Evolutionary conservation across 2,888 invertebrate genomes (phyloP).

Genomic region (Orchestes rusci): DNA sequence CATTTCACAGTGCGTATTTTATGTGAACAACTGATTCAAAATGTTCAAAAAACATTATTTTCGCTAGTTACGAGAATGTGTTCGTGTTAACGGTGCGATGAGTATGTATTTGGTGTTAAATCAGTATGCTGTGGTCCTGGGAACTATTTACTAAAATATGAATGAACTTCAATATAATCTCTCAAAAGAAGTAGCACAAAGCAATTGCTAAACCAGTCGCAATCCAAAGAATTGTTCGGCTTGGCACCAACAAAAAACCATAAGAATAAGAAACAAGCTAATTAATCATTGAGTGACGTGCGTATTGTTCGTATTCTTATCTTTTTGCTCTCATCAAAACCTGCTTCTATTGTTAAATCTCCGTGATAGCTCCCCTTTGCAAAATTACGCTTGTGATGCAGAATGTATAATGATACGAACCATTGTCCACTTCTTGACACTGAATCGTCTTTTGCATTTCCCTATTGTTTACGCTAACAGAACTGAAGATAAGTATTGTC

Average conservation of each 20-base stretch:
- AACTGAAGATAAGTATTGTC: constrained; percentile 30
- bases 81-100: no score
- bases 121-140: no score
- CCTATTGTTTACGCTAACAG: constrained; percentile 32
- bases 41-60: no score
- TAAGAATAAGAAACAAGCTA: constrained; percentile 32
- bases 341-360: constrained; percentile 38
- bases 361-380: constrained; percentile 34
- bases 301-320: constrained; percentile 36
- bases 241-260: neutral
- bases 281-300: constrained; percentile 39
- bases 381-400: constrained; percentile 38
- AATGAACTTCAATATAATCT: constrained; percentile 2
- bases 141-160: no score
- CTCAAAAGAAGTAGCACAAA: constrained; percentile 3
- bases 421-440: constrained; percentile 37
- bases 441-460: constrained; percentile 35
- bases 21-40: no score
- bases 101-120: no score
- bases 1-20: no score
- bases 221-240: constrained; percentile 4
- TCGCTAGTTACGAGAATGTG: no score
- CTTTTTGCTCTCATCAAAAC: constrained; percentile 37
- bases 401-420: constrained; percentile 39
- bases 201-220: constrained; percentile 16